Evolutionary conservation across 2,113 vertebrate genomes (phyloP).

Genomic region (Sebastes schlegelii): DNA sequence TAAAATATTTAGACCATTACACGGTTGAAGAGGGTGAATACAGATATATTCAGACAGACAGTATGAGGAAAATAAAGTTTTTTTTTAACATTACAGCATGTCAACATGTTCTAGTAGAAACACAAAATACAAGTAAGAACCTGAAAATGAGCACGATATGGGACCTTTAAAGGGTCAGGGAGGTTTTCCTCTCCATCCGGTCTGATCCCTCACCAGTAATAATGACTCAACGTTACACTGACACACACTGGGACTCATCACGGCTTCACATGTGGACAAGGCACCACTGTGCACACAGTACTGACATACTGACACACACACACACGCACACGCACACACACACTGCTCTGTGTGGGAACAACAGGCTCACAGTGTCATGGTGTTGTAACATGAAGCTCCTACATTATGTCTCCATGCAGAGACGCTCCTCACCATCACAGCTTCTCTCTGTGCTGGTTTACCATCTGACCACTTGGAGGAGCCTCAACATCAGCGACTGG

Average conservation of each 20-base stretch:
- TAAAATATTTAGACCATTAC: no score
- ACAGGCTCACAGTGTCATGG: conserved; percentile 63
- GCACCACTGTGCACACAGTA: conserved; percentile 36
- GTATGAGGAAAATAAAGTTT: no score
- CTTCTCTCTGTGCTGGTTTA: not conserved
- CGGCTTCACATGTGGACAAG: conserved; percentile 58
- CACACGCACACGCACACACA: not conserved
- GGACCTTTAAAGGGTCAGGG: not conserved
- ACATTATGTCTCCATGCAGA: conserved; percentile 62
- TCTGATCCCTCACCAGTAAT: not conserved
- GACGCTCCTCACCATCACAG: conserved; percentile 6
- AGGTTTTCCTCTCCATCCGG: conserved; percentile 1
- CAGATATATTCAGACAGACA: no score
- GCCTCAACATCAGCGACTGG: not conserved
- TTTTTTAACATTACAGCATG: no score
- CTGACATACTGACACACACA: conserved; percentile 6
- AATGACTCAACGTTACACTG: conserved; percentile 17
- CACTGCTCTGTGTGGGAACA: conserved; percentile 76
- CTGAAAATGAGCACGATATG: no score
- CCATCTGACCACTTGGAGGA: conserved; percentile 12
- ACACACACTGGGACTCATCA: conserved; percentile 49
- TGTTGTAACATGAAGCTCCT: conserved; percentile 64
- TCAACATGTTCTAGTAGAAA: no score
- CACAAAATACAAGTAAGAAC: no score
- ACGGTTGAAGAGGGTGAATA: no score